Evolutionary conservation across 2,113 vertebrate species (phyloP).

Genomic region (Heterochromis multidens): DNA sequence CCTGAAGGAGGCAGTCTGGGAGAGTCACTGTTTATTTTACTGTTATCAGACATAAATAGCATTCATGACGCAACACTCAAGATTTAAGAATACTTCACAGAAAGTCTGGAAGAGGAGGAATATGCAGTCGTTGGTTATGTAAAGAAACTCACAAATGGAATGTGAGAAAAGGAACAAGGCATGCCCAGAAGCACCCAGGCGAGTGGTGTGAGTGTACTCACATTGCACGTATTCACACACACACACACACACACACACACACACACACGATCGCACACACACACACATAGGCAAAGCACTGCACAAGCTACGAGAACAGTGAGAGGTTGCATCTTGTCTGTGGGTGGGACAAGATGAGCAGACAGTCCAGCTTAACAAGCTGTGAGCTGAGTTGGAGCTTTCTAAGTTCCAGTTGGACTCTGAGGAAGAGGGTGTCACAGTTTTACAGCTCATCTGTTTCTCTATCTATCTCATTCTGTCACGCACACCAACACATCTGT

Average conservation of each 20-base stretch:
- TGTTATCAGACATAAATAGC: slow-evolving; percentile 19
- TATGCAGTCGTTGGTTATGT: neutral
- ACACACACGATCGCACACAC: neutral
- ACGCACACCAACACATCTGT: neutral
- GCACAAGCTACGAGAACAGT: neutral
- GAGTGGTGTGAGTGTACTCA: neutral
- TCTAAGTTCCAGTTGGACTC: neutral
- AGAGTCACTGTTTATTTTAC: slow-evolving; percentile 23
- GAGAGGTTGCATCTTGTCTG: slow-evolving; percentile 47
- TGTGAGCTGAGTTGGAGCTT: slow-evolving; percentile 33
- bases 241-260: neutral
- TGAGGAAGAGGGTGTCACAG: neutral
- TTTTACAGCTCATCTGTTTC: neutral
- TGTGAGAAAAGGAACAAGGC: slow-evolving; percentile 12
- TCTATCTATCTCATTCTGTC: neutral
- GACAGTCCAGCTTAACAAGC: slow-evolving; percentile 37
- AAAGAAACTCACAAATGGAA: slow-evolving; percentile 21
- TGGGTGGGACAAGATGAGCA: slow-evolving; percentile 43
- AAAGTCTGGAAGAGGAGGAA: neutral
- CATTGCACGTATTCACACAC: neutral
- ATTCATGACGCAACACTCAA: neutral
- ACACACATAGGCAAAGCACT: neutral
- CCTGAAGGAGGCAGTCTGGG: neutral
- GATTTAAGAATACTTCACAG: slow-evolving; percentile 6
- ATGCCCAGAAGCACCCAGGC: neutral